phyloP scores from a whole-genome alignment of 1,140 invertebrate genomes.

The Ostrea denselamellosa region DNA sequence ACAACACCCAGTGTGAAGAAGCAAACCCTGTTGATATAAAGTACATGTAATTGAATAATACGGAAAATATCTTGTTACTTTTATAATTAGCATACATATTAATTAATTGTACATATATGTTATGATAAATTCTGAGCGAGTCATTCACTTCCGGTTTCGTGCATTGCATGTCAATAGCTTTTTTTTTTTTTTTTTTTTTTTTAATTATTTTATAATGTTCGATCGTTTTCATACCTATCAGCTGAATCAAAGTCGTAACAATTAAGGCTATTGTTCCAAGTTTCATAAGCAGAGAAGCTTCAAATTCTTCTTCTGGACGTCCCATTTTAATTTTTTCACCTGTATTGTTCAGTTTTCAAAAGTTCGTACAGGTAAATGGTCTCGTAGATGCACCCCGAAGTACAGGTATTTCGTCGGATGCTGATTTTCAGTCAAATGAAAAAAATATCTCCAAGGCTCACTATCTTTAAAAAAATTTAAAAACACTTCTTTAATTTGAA shows the following conservation, averaged over 20 bases:
- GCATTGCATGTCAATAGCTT: neutral
- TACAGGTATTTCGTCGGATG: neutral
- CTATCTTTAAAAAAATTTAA: neutral
- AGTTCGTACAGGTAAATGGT: neutral
- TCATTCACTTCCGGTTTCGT: neutral
- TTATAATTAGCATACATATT: too few species aligned
- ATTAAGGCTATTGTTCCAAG: neutral
- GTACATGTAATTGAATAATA: neutral
- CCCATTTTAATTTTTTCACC: neutral
- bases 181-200: neutral
- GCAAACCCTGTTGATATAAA: slow-evolving; percentile 47
- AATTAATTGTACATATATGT: too few species aligned
- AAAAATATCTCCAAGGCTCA: neutral
- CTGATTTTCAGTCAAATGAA: neutral
- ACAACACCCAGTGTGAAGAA: slow-evolving; percentile 50
- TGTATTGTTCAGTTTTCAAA: neutral
- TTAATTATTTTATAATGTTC: neutral
- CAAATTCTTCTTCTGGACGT: slow-evolving; percentile 21
- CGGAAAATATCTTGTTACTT: too few species aligned
- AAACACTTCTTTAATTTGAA: neutral
- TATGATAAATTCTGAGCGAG: too few species aligned
- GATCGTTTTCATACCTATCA: neutral
- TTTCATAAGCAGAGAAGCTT: neutral
- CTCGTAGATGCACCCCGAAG: neutral
- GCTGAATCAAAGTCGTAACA: slow-evolving; percentile 1